These are phyloP conservation scores for Pentalonia nigronervosa DNA, from an alignment of 1,140 invertebrate genomes.

Conservation along the genomic window DNA sequence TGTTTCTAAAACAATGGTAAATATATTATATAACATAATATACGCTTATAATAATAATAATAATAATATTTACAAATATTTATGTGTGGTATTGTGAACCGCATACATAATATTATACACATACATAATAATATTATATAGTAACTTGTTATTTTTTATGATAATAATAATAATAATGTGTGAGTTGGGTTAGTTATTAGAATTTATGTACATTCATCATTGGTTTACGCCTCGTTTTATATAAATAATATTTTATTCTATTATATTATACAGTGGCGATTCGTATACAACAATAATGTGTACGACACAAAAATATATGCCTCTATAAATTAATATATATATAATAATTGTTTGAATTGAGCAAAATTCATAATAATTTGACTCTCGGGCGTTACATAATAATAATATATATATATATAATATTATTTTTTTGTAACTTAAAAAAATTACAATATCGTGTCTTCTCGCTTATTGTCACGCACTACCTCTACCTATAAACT, in stretches of 20 bases:
- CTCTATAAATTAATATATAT: not conserved
- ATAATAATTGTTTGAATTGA: not conserved
- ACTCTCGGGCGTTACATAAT: not conserved
- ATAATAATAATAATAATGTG: not conserved
- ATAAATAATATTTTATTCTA: not conserved
- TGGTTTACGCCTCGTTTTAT: not conserved
- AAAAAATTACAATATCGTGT: not conserved
- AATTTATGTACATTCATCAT: not conserved
- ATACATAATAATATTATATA: not conserved
- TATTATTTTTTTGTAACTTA: not conserved
- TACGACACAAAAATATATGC: not conserved
- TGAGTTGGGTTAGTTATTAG: not conserved
- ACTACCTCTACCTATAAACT: not conserved
- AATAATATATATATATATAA: not conserved
- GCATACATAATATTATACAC: not conserved
- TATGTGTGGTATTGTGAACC: not conserved
- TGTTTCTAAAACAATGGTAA: slow-evolving; percentile 17
- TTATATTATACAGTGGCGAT: not conserved
- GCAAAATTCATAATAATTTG: slow-evolving; percentile 4
- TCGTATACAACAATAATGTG: not conserved
- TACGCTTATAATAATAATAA: not conserved
- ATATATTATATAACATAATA: slow-evolving; percentile 14
- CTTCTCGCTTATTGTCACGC: not conserved
- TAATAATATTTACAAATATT: not conserved
- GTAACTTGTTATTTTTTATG: not conserved